Conservation (phyloP, 2,888 invertebrate species). For the Arctia plantaginis region DNA sequence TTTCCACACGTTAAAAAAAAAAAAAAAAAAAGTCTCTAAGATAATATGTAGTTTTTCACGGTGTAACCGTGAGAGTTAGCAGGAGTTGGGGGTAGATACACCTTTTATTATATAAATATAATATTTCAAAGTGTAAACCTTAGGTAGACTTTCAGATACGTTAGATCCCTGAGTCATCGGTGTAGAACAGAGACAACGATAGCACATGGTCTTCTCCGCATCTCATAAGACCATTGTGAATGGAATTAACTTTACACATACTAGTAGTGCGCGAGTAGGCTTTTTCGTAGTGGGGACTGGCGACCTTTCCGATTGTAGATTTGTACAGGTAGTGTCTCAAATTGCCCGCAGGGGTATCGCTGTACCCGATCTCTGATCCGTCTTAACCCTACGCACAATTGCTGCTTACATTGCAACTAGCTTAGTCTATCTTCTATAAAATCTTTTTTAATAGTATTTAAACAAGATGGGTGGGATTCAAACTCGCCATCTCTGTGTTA, state of each 20-base stretch:
- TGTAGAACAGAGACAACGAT: background rate
- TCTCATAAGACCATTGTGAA: background rate
- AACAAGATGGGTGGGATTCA: background rate
- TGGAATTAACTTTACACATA: background rate
- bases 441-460: background rate
- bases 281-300: background rate
- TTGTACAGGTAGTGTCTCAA: conserved; percentile 27
- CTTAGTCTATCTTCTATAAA: conserved; percentile 18
- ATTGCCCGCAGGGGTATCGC: conserved; percentile 45
- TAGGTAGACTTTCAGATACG: background rate
- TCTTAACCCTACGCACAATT: conserved; percentile 25
- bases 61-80: background rate
- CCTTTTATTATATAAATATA: too few species aligned
- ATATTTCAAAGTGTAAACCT: too few species aligned
- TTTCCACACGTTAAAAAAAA: too few species aligned
- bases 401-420: conserved; percentile 20
- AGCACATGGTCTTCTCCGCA: background rate
- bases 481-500: background rate
- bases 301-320: conserved; percentile 25
- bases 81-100: too few species aligned
- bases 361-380: conserved; percentile 57
- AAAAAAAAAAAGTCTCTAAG: too few species aligned
- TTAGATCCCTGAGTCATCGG: background rate
- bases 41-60: background rate
- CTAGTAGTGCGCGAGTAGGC: background rate